Percentiles rank a stretch among this genome's conserved stretches.
Evolutionary conservation across 1,140 invertebrate species (phyloP).

Genomic region (Drosophila nannoptera): DNA sequence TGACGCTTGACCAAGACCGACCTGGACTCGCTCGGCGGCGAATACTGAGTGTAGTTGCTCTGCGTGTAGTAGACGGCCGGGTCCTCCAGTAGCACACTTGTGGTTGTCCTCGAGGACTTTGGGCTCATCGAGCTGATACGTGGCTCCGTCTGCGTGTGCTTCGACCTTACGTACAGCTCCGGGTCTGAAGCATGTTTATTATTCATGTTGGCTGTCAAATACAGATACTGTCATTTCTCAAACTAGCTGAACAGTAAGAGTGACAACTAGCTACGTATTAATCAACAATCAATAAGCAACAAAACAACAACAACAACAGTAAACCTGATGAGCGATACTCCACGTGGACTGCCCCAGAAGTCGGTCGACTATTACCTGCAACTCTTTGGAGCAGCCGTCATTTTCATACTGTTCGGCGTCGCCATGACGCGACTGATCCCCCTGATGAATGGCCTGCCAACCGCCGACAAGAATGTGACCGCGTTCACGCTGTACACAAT

Average conservation of each 20-base stretch:
- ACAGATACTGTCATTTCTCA: slow-evolving; percentile 2
- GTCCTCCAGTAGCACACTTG: neutral
- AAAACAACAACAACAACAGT: neutral
- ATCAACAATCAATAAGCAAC: neutral
- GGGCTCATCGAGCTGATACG: neutral
- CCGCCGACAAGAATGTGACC: neutral
- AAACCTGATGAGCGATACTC: slow-evolving; percentile 16
- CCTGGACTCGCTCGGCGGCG: neutral
- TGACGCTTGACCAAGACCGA: neutral
- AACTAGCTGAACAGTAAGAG: neutral
- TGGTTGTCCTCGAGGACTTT: neutral
- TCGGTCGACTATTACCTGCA: slow-evolving; percentile 9
- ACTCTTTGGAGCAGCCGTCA: slow-evolving; percentile 26
- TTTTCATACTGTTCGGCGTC: slow-evolving; percentile 19
- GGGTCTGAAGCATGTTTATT: slow-evolving; percentile 25
- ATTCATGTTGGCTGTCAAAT: slow-evolving; percentile 18
- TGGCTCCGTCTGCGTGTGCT: neutral
- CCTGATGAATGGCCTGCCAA: neutral
- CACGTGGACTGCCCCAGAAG: neutral
- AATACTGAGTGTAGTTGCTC: neutral
- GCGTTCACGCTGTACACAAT: slow-evolving; percentile 3
- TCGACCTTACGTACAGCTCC: slow-evolving; percentile 15
- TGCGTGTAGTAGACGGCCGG: neutral
- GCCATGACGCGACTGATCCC: slow-evolving; percentile 16
- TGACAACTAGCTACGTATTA: slow-evolving; percentile 6